phyloP scores from a whole-genome alignment of 1,140 invertebrate species.

The Drosophila setifemur region DNA sequence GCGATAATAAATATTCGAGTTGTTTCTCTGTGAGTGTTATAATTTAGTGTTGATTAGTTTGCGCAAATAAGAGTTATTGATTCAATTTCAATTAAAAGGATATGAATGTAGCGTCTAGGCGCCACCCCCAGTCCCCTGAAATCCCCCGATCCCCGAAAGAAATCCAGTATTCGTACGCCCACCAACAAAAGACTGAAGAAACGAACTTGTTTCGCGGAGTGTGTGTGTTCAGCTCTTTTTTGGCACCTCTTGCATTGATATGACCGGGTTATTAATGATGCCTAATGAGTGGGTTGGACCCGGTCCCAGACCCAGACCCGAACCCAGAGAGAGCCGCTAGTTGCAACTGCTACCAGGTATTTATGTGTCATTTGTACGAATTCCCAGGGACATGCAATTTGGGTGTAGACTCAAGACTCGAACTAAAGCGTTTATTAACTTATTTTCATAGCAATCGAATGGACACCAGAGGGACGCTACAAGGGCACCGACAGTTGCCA shows the following conservation, averaged over 20 bases:
- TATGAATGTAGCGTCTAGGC: slow-evolving; percentile 63
- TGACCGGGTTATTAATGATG: slow-evolving; percentile 68
- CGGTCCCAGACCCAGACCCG: too few relatives aligned
- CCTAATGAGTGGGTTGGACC: slow-evolving; percentile 75
- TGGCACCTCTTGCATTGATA: slow-evolving; percentile 72
- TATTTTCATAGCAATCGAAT: slow-evolving; percentile 58
- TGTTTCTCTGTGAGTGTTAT: slow-evolving; percentile 77
- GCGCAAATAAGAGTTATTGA: slow-evolving; percentile 79
- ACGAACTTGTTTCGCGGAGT: slow-evolving; percentile 52
- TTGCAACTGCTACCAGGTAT: slow-evolving; percentile 43
- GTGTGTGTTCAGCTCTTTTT: slow-evolving; percentile 29
- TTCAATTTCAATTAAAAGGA: slow-evolving; percentile 81
- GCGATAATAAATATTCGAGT: slow-evolving; percentile 79
- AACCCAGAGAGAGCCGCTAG: slow-evolving; percentile 20
- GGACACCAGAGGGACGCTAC: slow-evolving; percentile 24
- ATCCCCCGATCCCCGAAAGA: too few relatives aligned
- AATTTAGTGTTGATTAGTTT: slow-evolving; percentile 81
- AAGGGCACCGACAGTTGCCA: slow-evolving; percentile 67
- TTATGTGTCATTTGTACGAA: slow-evolving; percentile 71
- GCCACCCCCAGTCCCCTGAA: slow-evolving; percentile 13
- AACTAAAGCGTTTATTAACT: slow-evolving; percentile 71
- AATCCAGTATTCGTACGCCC: slow-evolving; percentile 18
- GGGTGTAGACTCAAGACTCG: slow-evolving; percentile 52
- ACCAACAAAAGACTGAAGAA: slow-evolving; percentile 55
- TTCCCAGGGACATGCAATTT: slow-evolving; percentile 52